These are phyloP conservation scores for Sipha flava DNA, from an alignment of 1,140 invertebrate genomes.

Conservation along the genomic window DNA sequence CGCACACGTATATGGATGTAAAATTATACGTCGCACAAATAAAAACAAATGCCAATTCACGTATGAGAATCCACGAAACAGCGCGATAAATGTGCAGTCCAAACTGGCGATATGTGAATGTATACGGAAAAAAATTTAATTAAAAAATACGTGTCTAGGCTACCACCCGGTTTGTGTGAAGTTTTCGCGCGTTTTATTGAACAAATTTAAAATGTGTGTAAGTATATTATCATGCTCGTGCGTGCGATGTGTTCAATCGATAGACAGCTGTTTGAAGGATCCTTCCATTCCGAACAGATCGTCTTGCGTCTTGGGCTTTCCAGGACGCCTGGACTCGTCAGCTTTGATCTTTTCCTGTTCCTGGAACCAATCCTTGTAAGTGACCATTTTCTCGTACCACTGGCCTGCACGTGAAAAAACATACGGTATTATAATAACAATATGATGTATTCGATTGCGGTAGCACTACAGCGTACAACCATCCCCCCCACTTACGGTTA, in stretches of 20 bases:
- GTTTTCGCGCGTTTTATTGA: not conserved
- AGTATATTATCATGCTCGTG: not conserved
- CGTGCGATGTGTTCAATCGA: constrained; percentile 51
- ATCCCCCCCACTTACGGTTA: constrained; percentile 50
- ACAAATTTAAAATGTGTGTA: not conserved
- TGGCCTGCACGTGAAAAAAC: constrained; percentile 47
- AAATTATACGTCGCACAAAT: too few species aligned
- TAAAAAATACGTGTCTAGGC: not conserved
- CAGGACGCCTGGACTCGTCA: constrained; percentile 64
- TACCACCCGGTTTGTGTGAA: not conserved
- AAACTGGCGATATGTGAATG: not conserved
- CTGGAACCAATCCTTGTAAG: constrained; percentile 65
- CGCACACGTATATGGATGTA: too few species aligned
- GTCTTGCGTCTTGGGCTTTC: constrained; percentile 67
- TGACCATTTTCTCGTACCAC: constrained; percentile 63
- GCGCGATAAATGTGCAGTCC: not conserved
- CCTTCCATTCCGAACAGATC: constrained; percentile 74
- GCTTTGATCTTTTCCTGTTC: constrained; percentile 62
- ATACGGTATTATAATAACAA: not conserved
- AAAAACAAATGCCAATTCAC: too few species aligned
- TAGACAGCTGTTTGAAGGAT: constrained; percentile 65
- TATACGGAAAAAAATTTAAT: not conserved
- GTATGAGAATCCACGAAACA: too few species aligned
- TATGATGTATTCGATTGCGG: not conserved
- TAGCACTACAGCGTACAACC: not conserved